Conservation (phyloP, 2,113 vertebrate species). For the Rhinolophus sinicus region DNA sequence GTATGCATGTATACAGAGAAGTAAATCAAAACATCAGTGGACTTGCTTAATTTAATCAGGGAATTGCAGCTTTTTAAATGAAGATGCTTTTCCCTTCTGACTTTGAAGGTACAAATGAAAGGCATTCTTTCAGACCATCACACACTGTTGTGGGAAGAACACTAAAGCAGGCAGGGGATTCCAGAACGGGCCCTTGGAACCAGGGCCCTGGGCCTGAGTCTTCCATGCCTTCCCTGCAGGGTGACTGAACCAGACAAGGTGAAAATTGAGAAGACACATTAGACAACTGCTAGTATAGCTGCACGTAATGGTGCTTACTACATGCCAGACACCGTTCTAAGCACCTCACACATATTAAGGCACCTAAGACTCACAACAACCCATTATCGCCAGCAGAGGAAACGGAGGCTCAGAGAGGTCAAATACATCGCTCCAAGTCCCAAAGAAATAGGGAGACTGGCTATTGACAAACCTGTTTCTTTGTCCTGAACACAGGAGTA, state of each 20-base stretch:
- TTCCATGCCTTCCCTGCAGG: background rate
- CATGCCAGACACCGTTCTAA: background rate
- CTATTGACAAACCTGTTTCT: background rate
- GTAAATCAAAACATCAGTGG: background rate
- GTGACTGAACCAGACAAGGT: background rate
- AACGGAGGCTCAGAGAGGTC: background rate
- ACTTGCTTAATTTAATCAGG: background rate
- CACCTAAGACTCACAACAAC: background rate
- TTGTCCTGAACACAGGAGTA: background rate
- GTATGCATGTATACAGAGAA: background rate
- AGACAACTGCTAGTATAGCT: background rate
- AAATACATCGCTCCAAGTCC: background rate
- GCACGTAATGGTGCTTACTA: no score
- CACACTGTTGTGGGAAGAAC: background rate
- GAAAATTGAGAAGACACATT: background rate
- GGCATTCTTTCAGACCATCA: background rate
- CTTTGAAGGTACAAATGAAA: background rate
- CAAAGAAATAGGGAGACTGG: background rate
- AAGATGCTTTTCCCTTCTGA: background rate
- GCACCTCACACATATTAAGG: no score
- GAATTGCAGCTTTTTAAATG: background rate
- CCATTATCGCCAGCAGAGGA: background rate
- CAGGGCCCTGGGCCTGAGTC: background rate
- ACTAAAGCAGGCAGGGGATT: background rate
- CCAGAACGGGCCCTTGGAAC: background rate